Evolutionary conservation across 2,797 vertebrate species (phyloP), one percentile per base, ranked within the genome.

Genomic region (Centropyge bicolor): DNA sequence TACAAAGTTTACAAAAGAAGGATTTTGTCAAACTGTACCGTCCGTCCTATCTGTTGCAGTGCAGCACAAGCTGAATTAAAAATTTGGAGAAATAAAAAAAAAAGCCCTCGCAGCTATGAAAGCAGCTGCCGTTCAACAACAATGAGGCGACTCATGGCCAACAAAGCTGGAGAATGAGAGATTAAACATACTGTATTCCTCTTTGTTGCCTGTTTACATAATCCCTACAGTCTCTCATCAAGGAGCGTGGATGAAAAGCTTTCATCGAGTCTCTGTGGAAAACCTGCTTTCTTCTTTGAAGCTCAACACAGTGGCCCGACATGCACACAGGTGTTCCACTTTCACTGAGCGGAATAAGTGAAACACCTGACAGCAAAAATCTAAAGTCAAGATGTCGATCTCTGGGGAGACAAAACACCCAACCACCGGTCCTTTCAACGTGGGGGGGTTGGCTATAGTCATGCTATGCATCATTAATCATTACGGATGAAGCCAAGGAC

Each of bases 141-240:
- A 90, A 91, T 76, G 80, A 68, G 80, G 65, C 10, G 70, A 71
- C 74, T 86, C 80, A 27, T 5, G 17, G 83, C 83, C 83, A 78
- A 90, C 78, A 83, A 90, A 90, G 67, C 86, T 74, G 70, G 46
- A 88, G 83, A 91, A 85, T 62, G 83, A 83, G 59, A 86, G 89
- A 91, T 89, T 88, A 89, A 76, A 78, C 83, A 64, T 48, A 81
- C 80, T 83, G 82, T 86, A 73, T 76, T 83, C 66, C 73, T 84
- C 86, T 93, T 89, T 92, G 88, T 89, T 81, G 88, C 81, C 78
- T 86, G 89, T 91, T 93, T 91, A 88, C 87, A 90, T 90, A 93
- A 92, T 89, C 89, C 78, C 74, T 31, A 35, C 81, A 66, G 87
- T 82, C 86, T 82, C 66, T 92, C 88, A 91, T 91, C 88, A 80